These are phyloP conservation scores for Chamaea fasciata DNA, from an alignment of 2,113 vertebrate genomes.

Conservation along the genomic window DNA sequence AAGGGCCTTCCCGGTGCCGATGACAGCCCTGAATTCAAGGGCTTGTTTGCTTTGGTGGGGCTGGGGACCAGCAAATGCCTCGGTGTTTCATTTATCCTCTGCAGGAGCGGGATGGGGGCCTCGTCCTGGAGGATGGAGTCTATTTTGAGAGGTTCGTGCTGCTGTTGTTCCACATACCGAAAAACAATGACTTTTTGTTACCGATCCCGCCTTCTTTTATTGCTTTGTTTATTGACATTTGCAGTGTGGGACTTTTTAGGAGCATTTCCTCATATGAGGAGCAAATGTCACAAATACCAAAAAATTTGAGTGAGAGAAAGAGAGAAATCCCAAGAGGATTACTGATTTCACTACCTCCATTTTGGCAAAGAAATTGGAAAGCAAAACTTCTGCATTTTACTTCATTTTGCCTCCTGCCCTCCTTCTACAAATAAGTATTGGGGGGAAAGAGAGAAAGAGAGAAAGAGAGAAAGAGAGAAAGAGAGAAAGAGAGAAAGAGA, in stretches of 20 bases:
- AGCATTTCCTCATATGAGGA: slow-evolving; percentile 72
- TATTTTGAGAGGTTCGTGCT: slow-evolving; percentile 71
- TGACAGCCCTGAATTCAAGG: slow-evolving; percentile 75
- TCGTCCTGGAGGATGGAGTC: slow-evolving; percentile 42
- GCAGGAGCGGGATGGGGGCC: slow-evolving; percentile 3
- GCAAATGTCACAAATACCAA: slow-evolving; percentile 73
- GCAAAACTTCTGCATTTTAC: slow-evolving; percentile 19
- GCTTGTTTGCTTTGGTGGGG: slow-evolving; percentile 75
- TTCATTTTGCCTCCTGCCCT: slow-evolving; percentile 4
- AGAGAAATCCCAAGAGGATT: slow-evolving; percentile 1
- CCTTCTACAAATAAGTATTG: neutral
- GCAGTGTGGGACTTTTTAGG: slow-evolving; percentile 54
- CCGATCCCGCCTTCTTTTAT: slow-evolving; percentile 57
- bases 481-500: too few relatives aligned
- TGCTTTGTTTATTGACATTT: slow-evolving; percentile 76
- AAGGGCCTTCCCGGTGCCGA: slow-evolving; percentile 74
- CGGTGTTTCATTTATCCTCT: slow-evolving; percentile 21
- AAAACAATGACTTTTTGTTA: slow-evolving; percentile 77
- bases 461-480: neutral
- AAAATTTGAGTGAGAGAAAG: slow-evolving; percentile 45
- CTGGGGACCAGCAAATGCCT: slow-evolving; percentile 46
- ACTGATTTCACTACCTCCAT: slow-evolving; percentile 42
- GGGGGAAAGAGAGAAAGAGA: neutral
- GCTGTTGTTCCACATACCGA: slow-evolving; percentile 56
- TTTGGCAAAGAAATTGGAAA: slow-evolving; percentile 40